Conservation (phyloP, 2,113 vertebrate genomes). For the Chaetodon auriga region DNA sequence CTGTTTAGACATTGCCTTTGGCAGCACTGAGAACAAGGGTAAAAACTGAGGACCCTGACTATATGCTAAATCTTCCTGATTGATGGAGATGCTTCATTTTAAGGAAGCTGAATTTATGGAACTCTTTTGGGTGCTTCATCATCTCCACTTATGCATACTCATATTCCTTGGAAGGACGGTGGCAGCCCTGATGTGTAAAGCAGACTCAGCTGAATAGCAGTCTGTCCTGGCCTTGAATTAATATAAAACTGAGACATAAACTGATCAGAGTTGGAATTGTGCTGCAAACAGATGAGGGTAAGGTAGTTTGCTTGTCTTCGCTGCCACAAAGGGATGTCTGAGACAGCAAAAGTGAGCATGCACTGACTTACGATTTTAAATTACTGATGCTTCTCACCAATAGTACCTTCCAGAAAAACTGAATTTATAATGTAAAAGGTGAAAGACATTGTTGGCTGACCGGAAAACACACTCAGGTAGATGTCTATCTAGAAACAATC, state of each 20-base stretch:
- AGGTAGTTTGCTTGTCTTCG: neutral
- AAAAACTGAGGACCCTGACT: slow-evolving; percentile 14
- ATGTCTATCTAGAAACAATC: too few species aligned
- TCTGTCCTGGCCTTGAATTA: neutral
- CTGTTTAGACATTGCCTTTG: slow-evolving; percentile 41
- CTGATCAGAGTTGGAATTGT: neutral
- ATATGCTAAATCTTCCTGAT: slow-evolving; percentile 43
- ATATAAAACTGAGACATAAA: slow-evolving; percentile 23
- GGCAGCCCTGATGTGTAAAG: slow-evolving; percentile 13
- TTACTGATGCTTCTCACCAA: too few species aligned
- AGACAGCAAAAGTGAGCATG: neutral
- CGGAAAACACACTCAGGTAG: too few species aligned
- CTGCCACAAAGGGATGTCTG: neutral
- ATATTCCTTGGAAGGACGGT: slow-evolving; percentile 16
- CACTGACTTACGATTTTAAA: too few species aligned
- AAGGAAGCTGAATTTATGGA: slow-evolving; percentile 38
- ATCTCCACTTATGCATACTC: slow-evolving; percentile 12
- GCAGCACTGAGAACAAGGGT: slow-evolving; percentile 28
- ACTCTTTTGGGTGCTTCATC: slow-evolving; percentile 18
- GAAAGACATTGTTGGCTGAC: too few species aligned
- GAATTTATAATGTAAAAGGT: too few species aligned
- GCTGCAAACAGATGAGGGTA: neutral
- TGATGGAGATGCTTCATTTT: slow-evolving; percentile 32
- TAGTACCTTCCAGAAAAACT: too few species aligned
- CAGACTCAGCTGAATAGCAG: neutral